A percentile compares a stretch with the other conserved stretches of the same genome.
Evolutionary conservation across 2,888 invertebrate genomes (phyloP).

Genomic region (Sceliomorpha sp.): DNA sequence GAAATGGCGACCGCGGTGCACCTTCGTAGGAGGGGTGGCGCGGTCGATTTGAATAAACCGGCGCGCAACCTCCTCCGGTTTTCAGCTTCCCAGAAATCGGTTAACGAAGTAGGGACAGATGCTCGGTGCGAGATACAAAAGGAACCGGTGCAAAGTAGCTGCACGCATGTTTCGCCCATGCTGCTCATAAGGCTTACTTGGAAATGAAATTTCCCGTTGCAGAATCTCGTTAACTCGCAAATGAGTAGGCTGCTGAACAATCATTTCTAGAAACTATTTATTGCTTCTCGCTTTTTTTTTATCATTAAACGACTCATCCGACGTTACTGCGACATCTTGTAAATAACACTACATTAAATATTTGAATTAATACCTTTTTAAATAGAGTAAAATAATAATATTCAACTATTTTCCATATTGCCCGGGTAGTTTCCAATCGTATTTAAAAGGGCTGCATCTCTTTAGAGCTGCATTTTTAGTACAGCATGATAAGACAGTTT

Average conservation of each 20-base stretch:
- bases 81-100: constrained; percentile 53
- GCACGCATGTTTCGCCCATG: constrained; percentile 44
- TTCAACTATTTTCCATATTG: too few species aligned
- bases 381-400: too few species aligned
- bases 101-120: constrained; percentile 53
- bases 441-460: too few species aligned
- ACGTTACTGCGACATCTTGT: too few species aligned
- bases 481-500: too few species aligned
- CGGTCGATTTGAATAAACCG: constrained; percentile 49
- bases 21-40: constrained; percentile 10
- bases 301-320: too few species aligned
- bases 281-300: constrained; percentile 32
- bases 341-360: too few species aligned
- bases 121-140: constrained; percentile 49
- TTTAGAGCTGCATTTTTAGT: too few species aligned
- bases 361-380: too few species aligned
- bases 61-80: constrained; percentile 35
- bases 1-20: too few species aligned
- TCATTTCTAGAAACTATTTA: constrained; percentile 50
- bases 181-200: constrained; percentile 30
- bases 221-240: constrained; percentile 44
- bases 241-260: constrained; percentile 35
- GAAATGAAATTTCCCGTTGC: constrained; percentile 54
- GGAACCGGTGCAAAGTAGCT: constrained; percentile 48
- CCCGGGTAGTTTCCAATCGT: too few species aligned